Evolutionary conservation across 2,113 vertebrate species (phyloP).

Genomic region (Psettodes erumei): DNA sequence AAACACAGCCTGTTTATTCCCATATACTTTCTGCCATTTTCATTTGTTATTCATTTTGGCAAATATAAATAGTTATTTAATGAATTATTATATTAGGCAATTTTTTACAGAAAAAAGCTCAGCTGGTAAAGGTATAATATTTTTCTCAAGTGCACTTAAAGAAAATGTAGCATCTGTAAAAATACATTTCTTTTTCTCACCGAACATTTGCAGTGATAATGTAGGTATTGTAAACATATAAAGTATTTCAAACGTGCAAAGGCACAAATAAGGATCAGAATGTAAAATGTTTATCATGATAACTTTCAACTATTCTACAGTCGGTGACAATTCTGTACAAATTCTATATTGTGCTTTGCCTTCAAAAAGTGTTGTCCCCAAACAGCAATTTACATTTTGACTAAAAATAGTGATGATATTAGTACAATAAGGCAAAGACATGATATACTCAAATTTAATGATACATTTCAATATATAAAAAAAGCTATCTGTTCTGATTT

Average conservation of each 20-base stretch:
- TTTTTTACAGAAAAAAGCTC: background rate
- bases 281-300: constrained; percentile 22
- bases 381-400: constrained; percentile 15
- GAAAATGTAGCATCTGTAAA: background rate
- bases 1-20: background rate
- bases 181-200: background rate
- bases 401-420: background rate
- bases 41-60: background rate
- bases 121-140: background rate
- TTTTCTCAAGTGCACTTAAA: background rate
- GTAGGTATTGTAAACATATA: constrained; percentile 9
- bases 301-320: background rate
- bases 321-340: background rate
- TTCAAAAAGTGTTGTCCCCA: background rate
- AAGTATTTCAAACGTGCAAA: constrained; percentile 9
- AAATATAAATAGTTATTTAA: background rate
- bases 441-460: background rate
- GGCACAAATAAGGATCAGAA: constrained; percentile 27
- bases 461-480: background rate
- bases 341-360: background rate
- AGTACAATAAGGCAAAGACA: constrained; percentile 1
- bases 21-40: background rate
- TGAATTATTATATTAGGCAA: background rate
- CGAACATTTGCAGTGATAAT: constrained; percentile 15
- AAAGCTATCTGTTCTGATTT: background rate